Evolutionary conservation across 2,888 invertebrate genomes (phyloP), one percentile per base, ranked within the genome.

Genomic region (Machimus atricapillus): DNA sequence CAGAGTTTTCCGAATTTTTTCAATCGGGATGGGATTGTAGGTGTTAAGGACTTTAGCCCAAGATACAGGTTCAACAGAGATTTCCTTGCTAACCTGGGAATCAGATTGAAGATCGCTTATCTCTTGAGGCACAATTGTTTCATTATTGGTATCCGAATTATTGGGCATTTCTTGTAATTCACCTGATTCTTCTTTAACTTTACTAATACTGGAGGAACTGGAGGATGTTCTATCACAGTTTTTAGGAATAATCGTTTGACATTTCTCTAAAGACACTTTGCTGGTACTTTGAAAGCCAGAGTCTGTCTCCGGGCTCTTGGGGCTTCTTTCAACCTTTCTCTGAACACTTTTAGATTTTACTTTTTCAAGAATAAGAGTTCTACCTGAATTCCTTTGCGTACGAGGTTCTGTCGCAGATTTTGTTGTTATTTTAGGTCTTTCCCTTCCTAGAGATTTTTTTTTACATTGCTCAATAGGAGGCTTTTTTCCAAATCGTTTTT

Each of bases 31-130:
- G 5, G 91, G 91, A 56, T 93, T 93, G 83, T 92, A 92, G 3
- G 90, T 89, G 77, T 92, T 89, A 19, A 94, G 89, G 14, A 94
- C 93, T 89, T 93, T 93, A 87, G 93, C 93, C 90, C 91, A 93
- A 89, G 91, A 92, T 1, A 91, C 89, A 4, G 90, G 89, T 89
- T 74, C 82, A 89, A 77, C 14, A 89, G 88, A 1, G n/a, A 16
- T 6, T 76, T 14, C 31, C 46, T 73, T 23, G 0, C 9, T 79
- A 4, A 43, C 23, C n/a, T 23, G 4, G 7, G 58, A 43, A 81
- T 16, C 31, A 14, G 12, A 52, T 14, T 76, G 74, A 43, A 46
- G n/a, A 19, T 2, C 78, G 12, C 40, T 79, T 23, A 9, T 12
- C 14, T 79, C 74, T 23, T 16, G n/a, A 37, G 19, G 27, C 19